phyloP scores from a whole-genome alignment of 1,140 invertebrate species.

The Drosophila sturtevanti region DNA sequence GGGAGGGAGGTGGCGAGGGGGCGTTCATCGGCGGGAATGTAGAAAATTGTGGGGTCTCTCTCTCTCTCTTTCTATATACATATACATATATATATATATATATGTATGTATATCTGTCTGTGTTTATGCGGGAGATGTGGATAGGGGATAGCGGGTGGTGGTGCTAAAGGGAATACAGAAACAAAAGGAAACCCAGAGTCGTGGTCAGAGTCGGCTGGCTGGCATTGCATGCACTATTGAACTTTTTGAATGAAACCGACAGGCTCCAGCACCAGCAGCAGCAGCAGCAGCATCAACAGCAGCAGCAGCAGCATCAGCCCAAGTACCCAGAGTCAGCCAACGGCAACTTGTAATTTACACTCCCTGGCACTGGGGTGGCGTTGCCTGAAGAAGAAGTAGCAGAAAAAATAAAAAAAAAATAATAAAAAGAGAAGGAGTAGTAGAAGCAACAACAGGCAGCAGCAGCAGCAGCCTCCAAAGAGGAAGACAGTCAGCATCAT shows the following conservation, averaged over 20 bases:
- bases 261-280: constrained; percentile 45
- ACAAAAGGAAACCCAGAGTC: constrained; percentile 27
- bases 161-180: constrained; percentile 25
- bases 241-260: constrained; percentile 79
- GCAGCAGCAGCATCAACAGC: constrained; percentile 27
- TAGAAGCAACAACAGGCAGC: constrained; percentile 19
- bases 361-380: constrained; percentile 63
- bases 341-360: constrained; percentile 78
- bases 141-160: not conserved
- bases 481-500: constrained; percentile 18
- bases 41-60: constrained; percentile 15
- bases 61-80: not conserved
- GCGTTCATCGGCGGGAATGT: not conserved
- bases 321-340: constrained; percentile 44
- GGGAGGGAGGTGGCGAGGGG: constrained; percentile 2
- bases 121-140: constrained; percentile 2
- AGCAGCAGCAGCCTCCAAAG: constrained; percentile 26
- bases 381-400: constrained; percentile 39
- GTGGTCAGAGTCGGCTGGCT: constrained; percentile 30
- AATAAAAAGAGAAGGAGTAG: not conserved
- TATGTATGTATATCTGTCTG: not conserved
- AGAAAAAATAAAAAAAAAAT: not conserved
- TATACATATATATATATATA: too few relatives aligned
- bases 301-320: constrained; percentile 12
- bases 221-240: constrained; percentile 78